A percentile compares a stretch with the other conserved stretches of the same genome.
phyloP scores from a whole-genome alignment of 1,140 invertebrate genomes.

The Drosophila mauritiana region DNA sequence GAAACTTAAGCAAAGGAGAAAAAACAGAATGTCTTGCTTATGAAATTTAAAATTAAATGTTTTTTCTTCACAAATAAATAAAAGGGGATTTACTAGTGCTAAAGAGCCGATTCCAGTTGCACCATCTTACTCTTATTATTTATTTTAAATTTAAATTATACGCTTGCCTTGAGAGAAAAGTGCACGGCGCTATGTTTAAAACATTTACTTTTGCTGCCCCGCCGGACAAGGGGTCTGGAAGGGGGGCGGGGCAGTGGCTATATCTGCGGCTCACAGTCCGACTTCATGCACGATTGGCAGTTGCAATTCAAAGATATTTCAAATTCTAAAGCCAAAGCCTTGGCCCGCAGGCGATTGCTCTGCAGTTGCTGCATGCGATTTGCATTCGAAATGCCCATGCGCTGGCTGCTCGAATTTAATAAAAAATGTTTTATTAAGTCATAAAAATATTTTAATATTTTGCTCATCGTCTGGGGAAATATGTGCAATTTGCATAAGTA shows the following conservation, averaged over 20 bases:
- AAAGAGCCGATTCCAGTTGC: not conserved
- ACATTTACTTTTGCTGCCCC: conserved; percentile 65
- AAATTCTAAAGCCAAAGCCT: conserved; percentile 63
- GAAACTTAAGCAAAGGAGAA: not conserved
- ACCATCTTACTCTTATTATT: conserved; percentile 60
- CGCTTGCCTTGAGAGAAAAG: conserved; percentile 72
- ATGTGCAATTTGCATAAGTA: conserved; percentile 71
- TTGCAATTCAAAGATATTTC: conserved; percentile 82
- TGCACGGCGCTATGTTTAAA: conserved; percentile 78
- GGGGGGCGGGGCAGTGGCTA: conserved; percentile 16
- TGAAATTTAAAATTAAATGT: too few species aligned
- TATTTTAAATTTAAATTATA: conserved; percentile 79
- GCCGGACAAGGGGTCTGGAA: not conserved
- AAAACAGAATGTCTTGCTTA: too few species aligned
- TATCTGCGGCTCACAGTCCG: conserved; percentile 6
- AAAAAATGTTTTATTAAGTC: conserved; percentile 83
- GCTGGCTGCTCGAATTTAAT: conserved; percentile 76
- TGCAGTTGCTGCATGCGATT: conserved; percentile 64
- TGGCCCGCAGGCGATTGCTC: conserved; percentile 27
- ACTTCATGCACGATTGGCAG: conserved; percentile 82
- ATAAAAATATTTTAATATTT: conserved; percentile 82
- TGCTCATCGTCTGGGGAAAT: conserved; percentile 42
- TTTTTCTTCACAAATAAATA: too few species aligned
- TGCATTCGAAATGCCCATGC: conserved; percentile 68
- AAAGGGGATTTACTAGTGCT: conserved; percentile 19